Base-by-base conservation (phyloP, 1,140 invertebrate genomes). In the Drosophila santomea region DNA sequence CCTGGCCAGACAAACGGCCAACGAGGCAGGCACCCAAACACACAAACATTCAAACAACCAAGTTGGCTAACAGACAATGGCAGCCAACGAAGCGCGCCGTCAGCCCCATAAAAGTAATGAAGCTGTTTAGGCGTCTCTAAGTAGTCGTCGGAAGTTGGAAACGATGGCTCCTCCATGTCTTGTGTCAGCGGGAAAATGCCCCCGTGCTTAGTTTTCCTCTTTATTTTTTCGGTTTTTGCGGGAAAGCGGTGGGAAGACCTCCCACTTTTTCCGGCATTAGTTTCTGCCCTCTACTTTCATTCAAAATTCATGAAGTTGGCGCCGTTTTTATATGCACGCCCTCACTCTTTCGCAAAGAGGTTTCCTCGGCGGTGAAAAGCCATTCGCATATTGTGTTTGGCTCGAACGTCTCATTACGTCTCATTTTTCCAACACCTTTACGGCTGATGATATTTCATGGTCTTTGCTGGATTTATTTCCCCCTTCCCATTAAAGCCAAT, bases 61-160 rank as follows among this genome's bases (percentile, higher is more conserved):
- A 67, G 66, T 45, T 38, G 48, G 66, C 43, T 23, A 44, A 59
- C 80, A 84, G 83, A 88, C 83, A 86, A 88, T 86, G 83, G 82
- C 82, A 86, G 83, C 77, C 78, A 89, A 84, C 77, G 84, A 74
- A 69, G 76, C 84, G 73, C 57, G 76, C 83, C 80, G 83, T 71
- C 79, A 84, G 77, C 69, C 78, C 75, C 84, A 89, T 89, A 89
- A 89, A 89, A 89, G 85, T 89, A 89, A 89, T 89, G 84, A 90
- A 89, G 84, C 84, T 89, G 84, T 89, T 89, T 89, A 89, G 84
- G 84, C 84, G 84, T 90, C 84, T 89, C 85, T 89, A 84, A 89
- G 84, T 89, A 89, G 84, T 89, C 84, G 84, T 80, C 84, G 84
- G 84, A 78, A 80, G 84, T 88, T 78, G 80, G 74, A 80, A 75